Conservation (phyloP, 2,797 vertebrate genomes). For the Oreochromis grahami region DNA sequence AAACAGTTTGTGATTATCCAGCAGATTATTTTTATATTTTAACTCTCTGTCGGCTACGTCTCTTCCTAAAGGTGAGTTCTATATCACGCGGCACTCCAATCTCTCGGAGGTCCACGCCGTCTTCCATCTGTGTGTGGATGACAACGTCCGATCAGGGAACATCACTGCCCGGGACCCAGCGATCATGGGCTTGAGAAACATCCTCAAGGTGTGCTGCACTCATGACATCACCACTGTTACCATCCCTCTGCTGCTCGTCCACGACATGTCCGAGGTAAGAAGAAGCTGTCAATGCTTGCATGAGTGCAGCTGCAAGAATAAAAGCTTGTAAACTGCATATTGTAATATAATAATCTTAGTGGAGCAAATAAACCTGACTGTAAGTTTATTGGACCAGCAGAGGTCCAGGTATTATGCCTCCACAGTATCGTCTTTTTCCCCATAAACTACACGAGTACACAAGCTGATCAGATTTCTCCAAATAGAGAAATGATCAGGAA, state of each 20-base stretch:
- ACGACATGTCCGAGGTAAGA: slow-evolving; percentile 97
- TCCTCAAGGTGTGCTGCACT: slow-evolving; percentile 97
- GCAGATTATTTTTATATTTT: not conserved
- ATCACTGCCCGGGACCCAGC: slow-evolving; percentile 95
- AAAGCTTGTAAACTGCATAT: not conserved
- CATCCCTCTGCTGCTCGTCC: slow-evolving; percentile 91
- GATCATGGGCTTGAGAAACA: slow-evolving; percentile 98
- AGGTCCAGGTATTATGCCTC: not conserved
- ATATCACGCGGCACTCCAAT: slow-evolving; percentile 94
- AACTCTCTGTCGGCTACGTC: not conserved
- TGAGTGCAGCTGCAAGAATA: not conserved
- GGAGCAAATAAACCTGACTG: not conserved
- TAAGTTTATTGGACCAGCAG: accelerated
- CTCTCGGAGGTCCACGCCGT: slow-evolving; percentile 94
- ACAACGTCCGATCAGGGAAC: slow-evolving; percentile 89
- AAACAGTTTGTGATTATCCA: not conserved
- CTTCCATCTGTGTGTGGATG: slow-evolving; percentile 97
- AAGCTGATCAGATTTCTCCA: not conserved
- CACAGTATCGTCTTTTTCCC: not conserved
- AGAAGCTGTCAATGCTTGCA: accelerated
- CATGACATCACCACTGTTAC: slow-evolving; percentile 95
- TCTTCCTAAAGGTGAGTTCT: slow-evolving; percentile 88
- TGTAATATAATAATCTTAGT: not conserved
- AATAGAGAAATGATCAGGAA: not conserved
- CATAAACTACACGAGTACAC: not conserved